Percentiles rank a stretch among this genome's conserved stretches.
Conservation (phyloP, 2,797 vertebrate genomes). For the Aulostomus chinensis region DNA sequence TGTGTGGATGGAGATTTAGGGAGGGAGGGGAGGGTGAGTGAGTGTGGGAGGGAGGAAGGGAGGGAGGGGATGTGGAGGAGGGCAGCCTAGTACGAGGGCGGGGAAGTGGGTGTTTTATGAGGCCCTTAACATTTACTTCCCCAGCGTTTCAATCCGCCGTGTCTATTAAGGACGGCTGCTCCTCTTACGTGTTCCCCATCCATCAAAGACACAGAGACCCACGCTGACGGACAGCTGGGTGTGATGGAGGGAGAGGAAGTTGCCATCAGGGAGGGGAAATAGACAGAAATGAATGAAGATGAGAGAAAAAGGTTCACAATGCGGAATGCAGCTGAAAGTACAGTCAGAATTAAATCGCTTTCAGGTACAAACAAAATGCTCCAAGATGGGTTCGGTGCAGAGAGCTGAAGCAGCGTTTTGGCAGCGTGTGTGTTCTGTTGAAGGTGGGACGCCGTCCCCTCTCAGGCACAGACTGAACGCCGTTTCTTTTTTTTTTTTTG, state of each 20-base stretch:
- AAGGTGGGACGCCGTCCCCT: slow-evolving; percentile 36
- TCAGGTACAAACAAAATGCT: slow-evolving; percentile 44
- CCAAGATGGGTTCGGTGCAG: slow-evolving; percentile 22
- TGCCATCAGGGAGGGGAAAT: slow-evolving; percentile 33
- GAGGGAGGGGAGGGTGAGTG: slow-evolving; percentile 29
- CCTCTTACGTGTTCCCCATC: slow-evolving; percentile 79
- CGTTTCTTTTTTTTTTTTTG: too few species aligned
- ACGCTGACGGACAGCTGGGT: slow-evolving; percentile 70
- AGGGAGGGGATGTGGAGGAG: slow-evolving; percentile 50
- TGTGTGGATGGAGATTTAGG: slow-evolving; percentile 49
- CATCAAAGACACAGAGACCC: slow-evolving; percentile 70
- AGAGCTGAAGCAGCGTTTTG: slow-evolving; percentile 60
- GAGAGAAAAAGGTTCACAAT: slow-evolving; percentile 14
- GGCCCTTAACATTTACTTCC: slow-evolving; percentile 87
- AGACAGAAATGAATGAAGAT: slow-evolving; percentile 19
- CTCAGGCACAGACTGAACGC: slow-evolving; percentile 14
- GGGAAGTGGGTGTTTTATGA: slow-evolving; percentile 82
- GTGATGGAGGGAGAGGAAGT: slow-evolving; percentile 59
- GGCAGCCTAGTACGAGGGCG: slow-evolving; percentile 51
- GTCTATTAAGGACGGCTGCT: slow-evolving; percentile 82
- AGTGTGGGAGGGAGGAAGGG: slow-evolving; percentile 37
- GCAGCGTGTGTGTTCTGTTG: slow-evolving; percentile 32
- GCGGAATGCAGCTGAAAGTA: slow-evolving; percentile 15
- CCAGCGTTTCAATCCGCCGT: slow-evolving; percentile 80
- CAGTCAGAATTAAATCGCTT: slow-evolving; percentile 15